These are phyloP conservation scores for Eupithecia subumbrata DNA, from an alignment of 2,888 invertebrate genomes.

Conservation along the genomic window DNA sequence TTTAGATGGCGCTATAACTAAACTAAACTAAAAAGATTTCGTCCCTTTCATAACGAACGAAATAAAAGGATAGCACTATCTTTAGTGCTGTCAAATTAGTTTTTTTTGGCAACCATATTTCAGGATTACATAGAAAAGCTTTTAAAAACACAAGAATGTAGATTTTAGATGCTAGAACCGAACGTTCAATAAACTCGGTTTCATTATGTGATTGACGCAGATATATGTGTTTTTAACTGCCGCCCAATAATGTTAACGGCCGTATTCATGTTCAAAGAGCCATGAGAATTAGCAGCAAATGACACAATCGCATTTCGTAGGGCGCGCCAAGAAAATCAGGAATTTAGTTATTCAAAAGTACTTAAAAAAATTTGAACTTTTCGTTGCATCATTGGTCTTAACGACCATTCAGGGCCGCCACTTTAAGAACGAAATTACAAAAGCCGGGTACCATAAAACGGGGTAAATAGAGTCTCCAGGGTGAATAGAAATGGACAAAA, in stretches of 20 bases:
- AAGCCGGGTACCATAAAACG: too few species aligned
- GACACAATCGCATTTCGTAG: constrained; percentile 5
- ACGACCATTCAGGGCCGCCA: not conserved
- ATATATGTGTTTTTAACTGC: constrained; percentile 27
- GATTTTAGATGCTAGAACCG: constrained; percentile 4
- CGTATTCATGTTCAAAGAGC: constrained; percentile 15
- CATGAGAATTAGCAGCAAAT: constrained; percentile 27
- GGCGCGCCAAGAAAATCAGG: constrained; percentile 8
- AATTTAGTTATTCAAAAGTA: not conserved
- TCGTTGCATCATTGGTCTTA: not conserved
- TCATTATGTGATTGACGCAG: constrained; percentile 17
- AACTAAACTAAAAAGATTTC: too few species aligned
- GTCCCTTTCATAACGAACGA: too few species aligned
- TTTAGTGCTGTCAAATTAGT: too few species aligned
- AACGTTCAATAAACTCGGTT: constrained; percentile 13
- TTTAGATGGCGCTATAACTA: too few species aligned
- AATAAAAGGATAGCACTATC: too few species aligned
- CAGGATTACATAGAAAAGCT: not conserved
- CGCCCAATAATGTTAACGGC: constrained; percentile 22
- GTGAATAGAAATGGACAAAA: too few species aligned
- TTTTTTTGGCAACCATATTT: too few species aligned
- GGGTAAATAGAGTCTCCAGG: too few species aligned
- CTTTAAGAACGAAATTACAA: too few species aligned
- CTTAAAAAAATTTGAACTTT: not conserved
- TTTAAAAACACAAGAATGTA: constrained; percentile 2